Percentiles rank a stretch among this genome's conserved stretches.
These are phyloP conservation scores for Drosophila seclusa DNA, from an alignment of 2,888 invertebrate species.

Conservation along the genomic window DNA sequence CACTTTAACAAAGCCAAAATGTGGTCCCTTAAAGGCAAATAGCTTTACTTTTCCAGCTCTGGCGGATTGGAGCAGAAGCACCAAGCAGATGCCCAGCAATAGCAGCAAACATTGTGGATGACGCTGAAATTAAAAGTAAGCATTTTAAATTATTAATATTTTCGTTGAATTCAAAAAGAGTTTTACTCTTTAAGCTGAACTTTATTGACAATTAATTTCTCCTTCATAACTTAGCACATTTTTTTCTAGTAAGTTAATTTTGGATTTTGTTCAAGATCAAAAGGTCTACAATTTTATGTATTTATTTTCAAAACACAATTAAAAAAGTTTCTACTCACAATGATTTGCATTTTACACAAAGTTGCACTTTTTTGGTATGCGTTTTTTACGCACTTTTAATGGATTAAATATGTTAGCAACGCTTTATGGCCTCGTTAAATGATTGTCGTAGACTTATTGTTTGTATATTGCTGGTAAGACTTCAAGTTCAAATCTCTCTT, in stretches of 20 bases:
- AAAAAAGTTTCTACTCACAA: slow-evolving; percentile 56
- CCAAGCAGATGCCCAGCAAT: slow-evolving; percentile 47
- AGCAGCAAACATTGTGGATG: slow-evolving; percentile 24
- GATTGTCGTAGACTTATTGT: slow-evolving; percentile 26
- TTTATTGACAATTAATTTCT: background rate
- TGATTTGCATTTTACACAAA: slow-evolving; percentile 64
- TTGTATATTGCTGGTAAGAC: slow-evolving; percentile 23
- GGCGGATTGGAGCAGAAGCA: slow-evolving; percentile 29
- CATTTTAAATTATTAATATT: background rate
- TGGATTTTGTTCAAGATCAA: background rate
- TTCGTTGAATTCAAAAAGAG: background rate
- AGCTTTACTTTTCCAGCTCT: slow-evolving; percentile 75
- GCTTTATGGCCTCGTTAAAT: slow-evolving; percentile 34
- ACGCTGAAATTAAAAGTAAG: slow-evolving; percentile 4
- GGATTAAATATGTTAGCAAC: slow-evolving; percentile 36
- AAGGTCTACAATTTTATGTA: background rate
- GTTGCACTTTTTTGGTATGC: slow-evolving; percentile 4
- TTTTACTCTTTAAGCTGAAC: background rate
- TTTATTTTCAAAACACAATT: background rate
- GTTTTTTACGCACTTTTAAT: slow-evolving; percentile 33
- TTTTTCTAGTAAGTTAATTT: background rate
- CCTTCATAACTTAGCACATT: background rate
- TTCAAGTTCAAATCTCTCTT: slow-evolving; percentile 59
- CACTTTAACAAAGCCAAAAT: slow-evolving; percentile 67
- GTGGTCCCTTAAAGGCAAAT: slow-evolving; percentile 76